phyloP scores from a whole-genome alignment of 1,140 invertebrate genomes.

The Ladona fulva region DNA sequence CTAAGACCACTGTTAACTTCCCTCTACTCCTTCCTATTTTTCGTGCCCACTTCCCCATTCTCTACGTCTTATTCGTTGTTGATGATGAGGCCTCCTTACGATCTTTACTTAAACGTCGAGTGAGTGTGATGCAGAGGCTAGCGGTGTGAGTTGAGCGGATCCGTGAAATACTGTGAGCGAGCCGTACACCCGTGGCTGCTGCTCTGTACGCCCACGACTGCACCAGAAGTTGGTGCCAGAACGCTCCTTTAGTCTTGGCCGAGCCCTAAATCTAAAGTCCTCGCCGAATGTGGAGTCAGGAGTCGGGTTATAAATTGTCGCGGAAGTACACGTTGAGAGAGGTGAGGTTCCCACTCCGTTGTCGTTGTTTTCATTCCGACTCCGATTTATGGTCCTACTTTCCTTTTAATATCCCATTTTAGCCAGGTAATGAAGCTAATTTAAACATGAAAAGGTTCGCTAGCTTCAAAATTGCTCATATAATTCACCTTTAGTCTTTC shows the following conservation, averaged over 20 bases:
- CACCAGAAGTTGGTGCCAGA: constrained; percentile 1
- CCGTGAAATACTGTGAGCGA: neutral
- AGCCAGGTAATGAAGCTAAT: too few species aligned
- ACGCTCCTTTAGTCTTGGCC: neutral
- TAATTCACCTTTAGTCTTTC: too few species aligned
- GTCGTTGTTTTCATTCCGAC: too few species aligned
- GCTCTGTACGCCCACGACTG: neutral
- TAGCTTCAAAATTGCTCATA: too few species aligned
- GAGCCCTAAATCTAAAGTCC: neutral
- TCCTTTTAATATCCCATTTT: too few species aligned
- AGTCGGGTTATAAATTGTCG: neutral
- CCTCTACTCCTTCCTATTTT: neutral
- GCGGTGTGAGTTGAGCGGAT: neutral
- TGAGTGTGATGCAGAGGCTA: neutral
- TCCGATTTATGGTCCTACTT: too few species aligned
- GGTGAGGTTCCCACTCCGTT: neutral
- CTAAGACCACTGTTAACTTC: too few species aligned
- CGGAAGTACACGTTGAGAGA: neutral
- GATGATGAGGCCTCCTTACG: neutral
- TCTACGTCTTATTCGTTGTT: neutral
- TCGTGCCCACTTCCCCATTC: neutral
- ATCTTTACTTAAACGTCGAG: neutral
- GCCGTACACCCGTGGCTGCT: neutral
- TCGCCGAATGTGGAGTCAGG: neutral
- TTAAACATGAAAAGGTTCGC: too few species aligned